Evolutionary conservation across 2,113 vertebrate species (phyloP).

Genomic region (Galemys pyrenaicus): DNA sequence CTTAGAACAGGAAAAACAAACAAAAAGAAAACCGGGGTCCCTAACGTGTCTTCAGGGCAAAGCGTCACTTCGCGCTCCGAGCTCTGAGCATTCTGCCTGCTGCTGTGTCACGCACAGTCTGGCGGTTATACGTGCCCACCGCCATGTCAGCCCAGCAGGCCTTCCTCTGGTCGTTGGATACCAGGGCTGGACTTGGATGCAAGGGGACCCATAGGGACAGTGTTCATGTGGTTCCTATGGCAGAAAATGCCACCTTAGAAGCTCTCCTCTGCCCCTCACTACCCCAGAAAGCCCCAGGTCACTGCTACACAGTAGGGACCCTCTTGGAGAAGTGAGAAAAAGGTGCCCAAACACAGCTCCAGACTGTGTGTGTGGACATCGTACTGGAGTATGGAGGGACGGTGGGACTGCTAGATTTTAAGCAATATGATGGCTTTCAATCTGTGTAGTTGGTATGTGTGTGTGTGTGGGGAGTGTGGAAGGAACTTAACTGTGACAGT

Average conservation of each 20-base stretch:
- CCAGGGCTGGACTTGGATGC: neutral
- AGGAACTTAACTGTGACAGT: neutral
- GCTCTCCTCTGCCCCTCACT: neutral
- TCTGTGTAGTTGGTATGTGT: neutral
- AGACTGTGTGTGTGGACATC: neutral
- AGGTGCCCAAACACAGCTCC: neutral
- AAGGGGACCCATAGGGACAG: neutral
- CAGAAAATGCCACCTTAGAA: neutral
- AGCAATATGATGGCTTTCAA: neutral
- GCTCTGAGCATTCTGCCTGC: neutral
- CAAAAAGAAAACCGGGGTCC: neutral
- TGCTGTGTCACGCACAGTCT: neutral
- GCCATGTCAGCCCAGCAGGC: neutral
- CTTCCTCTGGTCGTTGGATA: neutral
- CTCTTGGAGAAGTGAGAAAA: neutral
- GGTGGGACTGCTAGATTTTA: neutral
- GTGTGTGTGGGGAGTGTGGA: too few relatives aligned
- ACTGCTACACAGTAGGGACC: neutral
- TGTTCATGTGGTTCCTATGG: neutral
- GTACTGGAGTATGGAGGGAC: neutral
- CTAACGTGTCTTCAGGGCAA: neutral
- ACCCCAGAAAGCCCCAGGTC: neutral
- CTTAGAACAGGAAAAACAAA: neutral
- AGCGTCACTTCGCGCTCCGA: neutral
- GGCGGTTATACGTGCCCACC: neutral